These are phyloP conservation scores for Drosophila emarginata DNA, from an alignment of 2,888 invertebrate genomes.

Conservation along the genomic window DNA sequence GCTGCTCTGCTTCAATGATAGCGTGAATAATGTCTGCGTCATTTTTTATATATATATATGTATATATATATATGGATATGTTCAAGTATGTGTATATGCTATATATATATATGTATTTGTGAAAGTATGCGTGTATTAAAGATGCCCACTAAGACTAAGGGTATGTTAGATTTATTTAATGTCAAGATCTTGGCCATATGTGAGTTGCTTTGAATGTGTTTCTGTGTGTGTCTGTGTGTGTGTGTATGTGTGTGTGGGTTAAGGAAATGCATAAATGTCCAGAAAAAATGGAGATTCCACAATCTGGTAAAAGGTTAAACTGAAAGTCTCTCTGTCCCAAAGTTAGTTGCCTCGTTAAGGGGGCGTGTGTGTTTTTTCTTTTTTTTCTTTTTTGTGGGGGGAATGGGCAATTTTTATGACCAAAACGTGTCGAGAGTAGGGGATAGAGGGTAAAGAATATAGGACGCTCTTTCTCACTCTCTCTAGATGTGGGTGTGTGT, in stretches of 20 bases:
- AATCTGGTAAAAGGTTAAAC: constrained; percentile 59
- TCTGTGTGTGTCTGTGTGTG: constrained; percentile 21
- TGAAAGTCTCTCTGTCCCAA: constrained; percentile 31
- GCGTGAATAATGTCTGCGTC: constrained; percentile 77
- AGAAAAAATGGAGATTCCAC: constrained; percentile 41
- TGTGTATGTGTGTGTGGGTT: constrained; percentile 23
- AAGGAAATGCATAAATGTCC: constrained; percentile 64
- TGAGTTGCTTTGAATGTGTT: neutral
- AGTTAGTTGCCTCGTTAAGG: constrained; percentile 57
- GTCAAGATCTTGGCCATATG: constrained; percentile 56
- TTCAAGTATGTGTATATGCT: constrained; percentile 11
- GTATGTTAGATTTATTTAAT: constrained; percentile 75
- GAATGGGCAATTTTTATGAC: constrained; percentile 70
- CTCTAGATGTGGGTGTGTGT: constrained; percentile 18
- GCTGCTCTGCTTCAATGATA: constrained; percentile 62
- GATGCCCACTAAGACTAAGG: constrained; percentile 65
- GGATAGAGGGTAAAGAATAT: constrained; percentile 6
- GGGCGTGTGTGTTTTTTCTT: constrained; percentile 58
- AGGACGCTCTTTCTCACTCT: constrained; percentile 4
- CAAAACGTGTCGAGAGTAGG: constrained; percentile 66
- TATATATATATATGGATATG: neutral
- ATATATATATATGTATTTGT: constrained; percentile 22
- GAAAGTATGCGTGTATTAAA: constrained; percentile 56
- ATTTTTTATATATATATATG: constrained; percentile 60
- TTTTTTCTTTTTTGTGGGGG: constrained; percentile 44